Evolutionary conservation across 2,888 invertebrate genomes (phyloP).

Genomic region (Meliscaeva auricollis): DNA sequence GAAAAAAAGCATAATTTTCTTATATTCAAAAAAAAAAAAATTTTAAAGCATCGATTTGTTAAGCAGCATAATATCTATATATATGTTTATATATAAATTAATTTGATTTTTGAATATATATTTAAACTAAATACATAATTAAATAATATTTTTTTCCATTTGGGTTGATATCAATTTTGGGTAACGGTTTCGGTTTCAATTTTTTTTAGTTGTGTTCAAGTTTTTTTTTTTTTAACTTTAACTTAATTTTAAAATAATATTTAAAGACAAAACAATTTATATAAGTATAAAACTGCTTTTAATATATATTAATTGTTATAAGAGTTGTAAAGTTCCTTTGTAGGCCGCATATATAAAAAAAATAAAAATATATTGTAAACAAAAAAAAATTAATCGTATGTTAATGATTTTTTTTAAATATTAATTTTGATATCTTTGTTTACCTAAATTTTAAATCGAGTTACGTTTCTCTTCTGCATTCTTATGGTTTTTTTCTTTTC

Average conservation of each 20-base stretch:
- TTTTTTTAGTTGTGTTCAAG: conserved; percentile 51
- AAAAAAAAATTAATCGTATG: conserved; percentile 55
- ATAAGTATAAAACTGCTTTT: conserved; percentile 68
- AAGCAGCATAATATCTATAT: conserved; percentile 64
- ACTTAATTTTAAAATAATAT: conserved; percentile 9
- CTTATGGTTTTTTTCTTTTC: conserved; percentile 25
- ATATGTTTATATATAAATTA: conserved; percentile 52
- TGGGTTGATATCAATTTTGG: conserved; percentile 60
- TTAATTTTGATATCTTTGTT: conserved; percentile 43
- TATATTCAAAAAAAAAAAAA: conserved; percentile 63
- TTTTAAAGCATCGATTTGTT: conserved; percentile 66
- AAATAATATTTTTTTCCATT: conserved; percentile 30
- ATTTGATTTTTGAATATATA: conserved; percentile 40
- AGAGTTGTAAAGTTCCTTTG: conserved; percentile 73
- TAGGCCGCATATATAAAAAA: conserved; percentile 70
- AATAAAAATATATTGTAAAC: conserved; percentile 29
- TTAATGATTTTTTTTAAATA: conserved; percentile 43
- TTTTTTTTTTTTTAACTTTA: conserved; percentile 32
- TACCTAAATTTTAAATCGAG: conserved; percentile 58
- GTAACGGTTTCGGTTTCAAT: conserved; percentile 13
- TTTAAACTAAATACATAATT: conserved; percentile 47
- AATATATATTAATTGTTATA: conserved; percentile 72
- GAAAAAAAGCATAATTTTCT: conserved; percentile 51
- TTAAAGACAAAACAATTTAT: conserved; percentile 48
- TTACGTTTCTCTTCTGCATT: conserved; percentile 71